These are phyloP conservation scores for Fulica atra DNA, from an alignment of 2,113 vertebrate species.

Conservation along the genomic window DNA sequence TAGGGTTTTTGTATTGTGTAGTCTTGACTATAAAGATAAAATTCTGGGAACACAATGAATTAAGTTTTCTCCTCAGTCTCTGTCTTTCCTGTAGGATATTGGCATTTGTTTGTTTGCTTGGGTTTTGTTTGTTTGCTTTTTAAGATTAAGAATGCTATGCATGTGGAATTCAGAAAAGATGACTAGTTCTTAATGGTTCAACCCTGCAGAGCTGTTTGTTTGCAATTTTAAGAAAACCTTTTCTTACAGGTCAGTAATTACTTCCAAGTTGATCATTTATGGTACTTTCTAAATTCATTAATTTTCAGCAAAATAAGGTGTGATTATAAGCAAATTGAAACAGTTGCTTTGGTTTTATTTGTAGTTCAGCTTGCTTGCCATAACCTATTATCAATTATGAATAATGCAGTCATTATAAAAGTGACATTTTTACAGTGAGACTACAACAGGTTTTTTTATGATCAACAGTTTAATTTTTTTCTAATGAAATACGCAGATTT, in stretches of 20 bases:
- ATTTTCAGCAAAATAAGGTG: background rate
- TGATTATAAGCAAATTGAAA: background rate
- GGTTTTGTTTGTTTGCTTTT: background rate
- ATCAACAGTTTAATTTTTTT: background rate
- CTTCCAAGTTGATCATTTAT: background rate
- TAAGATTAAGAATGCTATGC: too few species aligned
- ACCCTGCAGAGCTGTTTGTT: background rate
- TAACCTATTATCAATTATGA: background rate
- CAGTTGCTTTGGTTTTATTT: background rate
- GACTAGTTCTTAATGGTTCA: background rate
- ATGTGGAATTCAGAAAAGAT: background rate
- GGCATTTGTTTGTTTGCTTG: accelerated
- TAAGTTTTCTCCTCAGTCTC: background rate
- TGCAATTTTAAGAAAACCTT: background rate
- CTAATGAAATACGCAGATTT: background rate
- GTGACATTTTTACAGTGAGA: background rate
- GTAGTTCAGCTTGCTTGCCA: background rate
- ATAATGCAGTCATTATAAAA: background rate
- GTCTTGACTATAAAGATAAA: background rate
- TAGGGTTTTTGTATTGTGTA: background rate
- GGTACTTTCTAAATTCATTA: background rate
- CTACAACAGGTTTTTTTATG: background rate
- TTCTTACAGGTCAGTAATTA: background rate
- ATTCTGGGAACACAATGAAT: background rate
- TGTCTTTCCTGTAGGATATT: background rate